Evolutionary conservation across 1,140 invertebrate species (phyloP).

Genomic region (Drosophila quadrilineata): DNA sequence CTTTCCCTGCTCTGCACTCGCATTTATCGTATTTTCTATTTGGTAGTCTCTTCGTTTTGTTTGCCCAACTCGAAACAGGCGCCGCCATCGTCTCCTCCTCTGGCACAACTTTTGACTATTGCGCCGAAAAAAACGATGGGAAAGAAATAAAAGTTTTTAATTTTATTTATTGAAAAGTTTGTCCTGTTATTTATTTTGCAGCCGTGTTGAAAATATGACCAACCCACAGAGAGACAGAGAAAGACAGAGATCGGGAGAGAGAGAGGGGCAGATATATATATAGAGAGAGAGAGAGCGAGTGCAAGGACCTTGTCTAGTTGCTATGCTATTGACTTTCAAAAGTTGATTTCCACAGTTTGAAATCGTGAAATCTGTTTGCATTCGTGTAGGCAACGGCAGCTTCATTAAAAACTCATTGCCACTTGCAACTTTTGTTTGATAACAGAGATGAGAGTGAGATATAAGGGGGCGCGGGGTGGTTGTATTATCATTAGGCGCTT

Average conservation of each 20-base stretch:
- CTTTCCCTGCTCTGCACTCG: not conserved
- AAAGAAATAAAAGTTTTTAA: conserved; percentile 62
- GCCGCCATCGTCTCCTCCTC: conserved; percentile 31
- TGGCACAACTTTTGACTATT: conserved; percentile 71
- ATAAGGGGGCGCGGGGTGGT: too few species aligned
- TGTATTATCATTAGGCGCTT: conserved; percentile 58
- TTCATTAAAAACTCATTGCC: conserved; percentile 77
- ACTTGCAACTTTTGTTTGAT: conserved; percentile 71
- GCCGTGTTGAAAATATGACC: conserved; percentile 74
- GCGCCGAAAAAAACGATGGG: conserved; percentile 6
- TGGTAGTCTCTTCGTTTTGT: conserved; percentile 40
- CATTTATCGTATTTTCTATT: conserved; percentile 30
- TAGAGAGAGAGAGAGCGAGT: too few species aligned
- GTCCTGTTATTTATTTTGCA: conserved; percentile 75
- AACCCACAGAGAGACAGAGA: too few species aligned
- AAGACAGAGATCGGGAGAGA: too few species aligned
- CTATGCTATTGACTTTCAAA: conserved; percentile 37
- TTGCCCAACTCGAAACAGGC: conserved; percentile 69
- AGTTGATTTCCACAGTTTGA: too few species aligned
- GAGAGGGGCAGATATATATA: too few species aligned
- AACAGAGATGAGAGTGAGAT: too few species aligned
- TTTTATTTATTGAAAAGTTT: conserved; percentile 80
- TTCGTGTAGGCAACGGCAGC: conserved; percentile 13
- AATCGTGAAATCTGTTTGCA: conserved; percentile 30
- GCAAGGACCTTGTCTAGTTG: conserved; percentile 43